Evolutionary conservation across 1,140 invertebrate species (phyloP), one percentile per base, ranked within the genome.

Genomic region (Leptoteleia sp.): DNA sequence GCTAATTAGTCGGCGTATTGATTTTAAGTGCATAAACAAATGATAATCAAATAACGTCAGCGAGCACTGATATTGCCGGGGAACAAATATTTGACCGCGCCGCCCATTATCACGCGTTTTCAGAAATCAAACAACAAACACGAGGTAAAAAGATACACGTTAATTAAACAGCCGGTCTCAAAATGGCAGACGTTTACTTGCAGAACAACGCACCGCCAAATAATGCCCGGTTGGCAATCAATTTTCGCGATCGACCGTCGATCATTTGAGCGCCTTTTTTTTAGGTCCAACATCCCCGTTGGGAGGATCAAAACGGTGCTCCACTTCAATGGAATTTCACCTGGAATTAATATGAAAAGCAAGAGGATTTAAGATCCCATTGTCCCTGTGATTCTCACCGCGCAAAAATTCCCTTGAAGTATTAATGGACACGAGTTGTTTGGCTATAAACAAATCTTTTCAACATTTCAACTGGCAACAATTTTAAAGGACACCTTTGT

Each of bases 81-180:
- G 17, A 52, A 65, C 25, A 52, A 65, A 65, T 52, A 65, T 65
- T 65, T 52, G 16, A 29, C 4, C 27, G 3, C 6, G 27, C 15
- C 29, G 47, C 45, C 37, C 54, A 48, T 65, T 65, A 54, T 65
- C 48, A 45, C 62, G 54, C 38, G 54, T 65, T 65, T 45, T 54
- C 47, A 35, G 33, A 54, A 65, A 45, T 65, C 45, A 52, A 50
- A 50, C 48, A 33, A 16, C 38, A 13, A 15, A 42, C 15, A 33
- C n/a, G 17, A 16, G 4, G 29, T 12, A 38, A 47, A 62, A 62
- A 27, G 12, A 17, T 48, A 6, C 22, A 62, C 45, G 57, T 15
- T 38, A 62, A 62, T 62, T 48, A 62, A 48, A 33, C 57, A 50
- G 22, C 6, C 3, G 3, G 22, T 6, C 6, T 1, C 31, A 15